Evolutionary conservation across 2,888 invertebrate species (phyloP).

Genomic region (Chydorus sphaericus): DNA sequence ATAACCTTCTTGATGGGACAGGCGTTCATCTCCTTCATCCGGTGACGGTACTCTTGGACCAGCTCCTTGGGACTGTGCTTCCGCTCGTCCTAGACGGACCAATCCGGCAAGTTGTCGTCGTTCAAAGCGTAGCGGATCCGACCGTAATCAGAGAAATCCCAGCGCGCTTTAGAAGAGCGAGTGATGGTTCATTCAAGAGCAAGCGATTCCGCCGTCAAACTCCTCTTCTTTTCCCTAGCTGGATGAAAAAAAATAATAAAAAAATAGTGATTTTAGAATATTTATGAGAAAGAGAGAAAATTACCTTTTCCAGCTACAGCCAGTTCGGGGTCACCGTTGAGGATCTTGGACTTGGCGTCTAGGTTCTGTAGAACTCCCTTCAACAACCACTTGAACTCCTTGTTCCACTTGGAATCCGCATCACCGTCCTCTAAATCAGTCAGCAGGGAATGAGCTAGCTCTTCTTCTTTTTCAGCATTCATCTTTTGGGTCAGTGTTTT

Average conservation of each 20-base stretch:
- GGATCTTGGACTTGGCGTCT: constrained; percentile 35
- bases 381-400: constrained; percentile 75
- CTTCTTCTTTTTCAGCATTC: constrained; percentile 22
- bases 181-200: constrained; percentile 85
- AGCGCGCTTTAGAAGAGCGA: constrained; percentile 73
- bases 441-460: constrained; percentile 42
- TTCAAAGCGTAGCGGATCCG: constrained; percentile 90
- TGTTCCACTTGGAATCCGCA: constrained; percentile 53
- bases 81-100: constrained; percentile 90
- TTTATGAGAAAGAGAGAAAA: constrained; percentile 15
- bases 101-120: constrained; percentile 79
- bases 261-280: no score
- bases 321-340: constrained; percentile 5
- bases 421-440: constrained; percentile 65
- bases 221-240: constrained; percentile 33
- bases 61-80: constrained; percentile 78
- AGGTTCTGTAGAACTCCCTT: constrained; percentile 63
- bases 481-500: constrained; percentile 19
- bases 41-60: constrained; percentile 64
- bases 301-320: constrained; percentile 4
- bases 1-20: constrained; percentile 94
- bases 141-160: constrained; percentile 75
- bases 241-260: neutral
- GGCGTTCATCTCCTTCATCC: constrained; percentile 63
- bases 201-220: constrained; percentile 69